Evolutionary conservation across 2,113 vertebrate species (phyloP), one percentile per base, ranked within the genome.

Genomic region (Siniperca knerii): DNA sequence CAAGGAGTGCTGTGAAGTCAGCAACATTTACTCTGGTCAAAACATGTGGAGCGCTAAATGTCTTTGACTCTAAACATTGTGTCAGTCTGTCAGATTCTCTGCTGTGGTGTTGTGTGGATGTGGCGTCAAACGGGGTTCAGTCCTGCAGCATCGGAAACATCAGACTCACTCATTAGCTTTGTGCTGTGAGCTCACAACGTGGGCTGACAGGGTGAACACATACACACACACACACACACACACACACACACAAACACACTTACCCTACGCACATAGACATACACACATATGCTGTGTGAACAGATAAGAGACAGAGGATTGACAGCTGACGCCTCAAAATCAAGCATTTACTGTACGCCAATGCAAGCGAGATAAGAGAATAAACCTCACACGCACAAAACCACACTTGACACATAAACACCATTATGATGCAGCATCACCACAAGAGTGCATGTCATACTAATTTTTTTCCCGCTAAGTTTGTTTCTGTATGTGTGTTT

Each of bases 101-200:
- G 68, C 73, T 21, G 71, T 16, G 71, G 2, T 64, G 66, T 20
- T 72, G 58, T 52, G 72, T 16, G 67, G 48, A 73, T 29, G 57
- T 15, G 35, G 29, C 54, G 52, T 62, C 79, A 66, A 77, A 64
- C 23, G 11, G 64, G 18, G 66, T 79, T 89, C 67, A 82, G 83
- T 79, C 82, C 87, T 35, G 77, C 85, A 87, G 78, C 83, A 68
- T 48, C 48, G 6, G 15, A 79, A 75, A 57, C 87, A 83, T 82
- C 89, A 71, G 62, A 72, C 68, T 72, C 46, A 33, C 75, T 84
- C 77, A 76, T 81, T 85, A 85, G 75, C 67, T 82, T 54, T 82
- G 83, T 82, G 67, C 54, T 87, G 46, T 72, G 74, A 82, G 68
- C 58, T 48, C 62, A n/a, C 64, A 67, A 66, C 6, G 20, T 46